These are phyloP conservation scores for Callinectes sapidus DNA, from an alignment of 2,888 invertebrate genomes.

Conservation along the genomic window DNA sequence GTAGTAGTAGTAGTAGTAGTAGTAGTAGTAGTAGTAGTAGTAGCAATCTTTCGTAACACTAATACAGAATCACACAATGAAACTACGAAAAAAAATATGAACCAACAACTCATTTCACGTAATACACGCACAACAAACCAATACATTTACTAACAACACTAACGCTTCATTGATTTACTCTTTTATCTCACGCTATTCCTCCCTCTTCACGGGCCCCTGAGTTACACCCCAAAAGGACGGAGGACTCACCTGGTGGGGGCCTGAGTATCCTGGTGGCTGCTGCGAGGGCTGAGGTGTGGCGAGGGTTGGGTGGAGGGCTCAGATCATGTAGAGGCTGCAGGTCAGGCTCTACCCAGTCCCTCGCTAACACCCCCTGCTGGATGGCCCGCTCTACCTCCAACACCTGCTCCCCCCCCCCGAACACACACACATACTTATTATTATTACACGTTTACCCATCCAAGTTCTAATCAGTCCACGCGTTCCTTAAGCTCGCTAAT, in stretches of 20 bases:
- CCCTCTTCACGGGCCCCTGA: not conserved
- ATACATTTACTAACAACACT: no score
- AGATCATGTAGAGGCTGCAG: conserved; percentile 55
- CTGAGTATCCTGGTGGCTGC: conserved; percentile 59
- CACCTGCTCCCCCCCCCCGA: conserved; percentile 19
- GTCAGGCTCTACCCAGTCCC: conserved; percentile 66
- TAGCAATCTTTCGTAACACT: no score
- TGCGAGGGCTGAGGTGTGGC: conserved; percentile 57
- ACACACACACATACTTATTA: not conserved
- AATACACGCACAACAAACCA: no score
- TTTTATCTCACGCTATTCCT: not conserved
- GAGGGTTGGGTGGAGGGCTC: conserved; percentile 44
- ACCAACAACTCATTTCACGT: no score
- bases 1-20: no score
- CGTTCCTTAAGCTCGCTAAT: no score
- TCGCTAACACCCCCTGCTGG: conserved; percentile 56
- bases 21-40: no score
- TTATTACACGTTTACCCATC: not conserved
- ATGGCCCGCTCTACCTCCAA: conserved; percentile 59
- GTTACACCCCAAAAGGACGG: not conserved
- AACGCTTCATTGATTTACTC: not conserved
- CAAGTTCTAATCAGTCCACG: no score
- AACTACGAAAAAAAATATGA: no score
- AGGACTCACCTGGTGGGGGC: conserved; percentile 50
- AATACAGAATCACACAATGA: no score